phyloP scores from a whole-genome alignment of 1,140 invertebrate genomes.

The Phymastichus coffea region DNA sequence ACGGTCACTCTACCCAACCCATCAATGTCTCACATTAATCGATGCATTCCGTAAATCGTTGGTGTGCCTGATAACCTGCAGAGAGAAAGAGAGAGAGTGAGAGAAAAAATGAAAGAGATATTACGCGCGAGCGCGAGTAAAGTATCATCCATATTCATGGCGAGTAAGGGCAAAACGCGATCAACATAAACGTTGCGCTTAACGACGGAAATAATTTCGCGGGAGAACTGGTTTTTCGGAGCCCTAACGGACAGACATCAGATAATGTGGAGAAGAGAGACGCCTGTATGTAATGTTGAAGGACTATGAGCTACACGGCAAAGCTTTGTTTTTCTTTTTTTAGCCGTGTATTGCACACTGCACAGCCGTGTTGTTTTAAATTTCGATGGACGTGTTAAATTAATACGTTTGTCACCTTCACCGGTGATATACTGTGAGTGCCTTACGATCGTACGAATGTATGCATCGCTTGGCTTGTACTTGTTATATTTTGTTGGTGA shows the following conservation, averaged over 20 bases:
- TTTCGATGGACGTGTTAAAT: neutral
- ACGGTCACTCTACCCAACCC: neutral
- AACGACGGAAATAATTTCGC: conserved; percentile 47
- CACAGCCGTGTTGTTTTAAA: neutral
- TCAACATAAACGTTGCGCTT: conserved; percentile 48
- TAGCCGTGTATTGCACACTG: no score
- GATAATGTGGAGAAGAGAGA: neutral
- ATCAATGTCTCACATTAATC: neutral
- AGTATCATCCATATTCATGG: conserved; percentile 48
- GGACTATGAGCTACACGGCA: neutral
- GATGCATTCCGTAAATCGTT: conserved; percentile 8
- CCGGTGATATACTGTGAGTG: no score
- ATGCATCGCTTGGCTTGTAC: no score
- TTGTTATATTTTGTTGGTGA: no score
- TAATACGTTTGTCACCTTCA: neutral
- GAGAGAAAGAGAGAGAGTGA: no score
- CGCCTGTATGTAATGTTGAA: no score
- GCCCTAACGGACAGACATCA: neutral
- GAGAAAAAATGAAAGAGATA: no score
- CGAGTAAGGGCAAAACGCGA: conserved; percentile 13
- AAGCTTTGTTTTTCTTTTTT: no score
- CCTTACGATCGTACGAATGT: no score
- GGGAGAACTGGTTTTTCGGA: conserved; percentile 37
- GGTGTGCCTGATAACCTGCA: neutral
- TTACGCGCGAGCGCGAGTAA: neutral